phyloP scores from a whole-genome alignment of 2,113 vertebrate genomes.

The Podiceps cristatus region DNA sequence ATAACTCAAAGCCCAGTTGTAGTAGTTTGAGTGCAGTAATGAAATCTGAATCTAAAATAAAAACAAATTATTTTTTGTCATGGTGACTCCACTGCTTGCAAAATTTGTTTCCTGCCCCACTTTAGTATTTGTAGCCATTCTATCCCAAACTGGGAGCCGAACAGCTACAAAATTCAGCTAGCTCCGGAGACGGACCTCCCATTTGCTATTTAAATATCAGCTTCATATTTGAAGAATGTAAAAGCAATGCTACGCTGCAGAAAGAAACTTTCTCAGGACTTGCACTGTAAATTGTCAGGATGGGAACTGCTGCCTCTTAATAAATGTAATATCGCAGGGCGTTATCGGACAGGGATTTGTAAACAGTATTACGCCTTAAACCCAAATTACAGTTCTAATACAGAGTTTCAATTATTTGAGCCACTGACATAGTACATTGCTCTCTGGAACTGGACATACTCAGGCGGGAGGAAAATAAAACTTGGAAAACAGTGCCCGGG shows the following conservation, averaged over 20 bases:
- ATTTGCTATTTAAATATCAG: background rate
- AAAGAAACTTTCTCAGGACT: conserved; percentile 17
- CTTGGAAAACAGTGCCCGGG: background rate
- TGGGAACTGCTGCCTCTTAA: conserved; percentile 26
- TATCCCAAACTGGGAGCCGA: background rate
- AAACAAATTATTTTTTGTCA: conserved; percentile 88
- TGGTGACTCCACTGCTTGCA: conserved; percentile 82
- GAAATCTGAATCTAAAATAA: conserved; percentile 88
- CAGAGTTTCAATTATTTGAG: background rate
- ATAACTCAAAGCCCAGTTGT: conserved; percentile 84
- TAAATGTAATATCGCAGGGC: conserved; percentile 32
- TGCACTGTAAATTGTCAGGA: conserved; percentile 37
- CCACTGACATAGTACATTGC: background rate
- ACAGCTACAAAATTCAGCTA: conserved; percentile 40
- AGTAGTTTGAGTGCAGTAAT: conserved; percentile 85
- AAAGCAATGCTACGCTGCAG: background rate
- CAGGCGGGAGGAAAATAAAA: background rate
- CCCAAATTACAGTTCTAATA: background rate
- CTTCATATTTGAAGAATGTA: conserved; percentile 24
- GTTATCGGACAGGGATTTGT: background rate
- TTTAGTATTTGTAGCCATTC: conserved; percentile 42
- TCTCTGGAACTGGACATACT: background rate
- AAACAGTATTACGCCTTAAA: background rate
- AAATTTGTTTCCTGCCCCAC: conserved; percentile 74
- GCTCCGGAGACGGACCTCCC: background rate